Base-by-base conservation (phyloP, 2,888 invertebrate genomes). In the Argyresthia albistria region DNA sequence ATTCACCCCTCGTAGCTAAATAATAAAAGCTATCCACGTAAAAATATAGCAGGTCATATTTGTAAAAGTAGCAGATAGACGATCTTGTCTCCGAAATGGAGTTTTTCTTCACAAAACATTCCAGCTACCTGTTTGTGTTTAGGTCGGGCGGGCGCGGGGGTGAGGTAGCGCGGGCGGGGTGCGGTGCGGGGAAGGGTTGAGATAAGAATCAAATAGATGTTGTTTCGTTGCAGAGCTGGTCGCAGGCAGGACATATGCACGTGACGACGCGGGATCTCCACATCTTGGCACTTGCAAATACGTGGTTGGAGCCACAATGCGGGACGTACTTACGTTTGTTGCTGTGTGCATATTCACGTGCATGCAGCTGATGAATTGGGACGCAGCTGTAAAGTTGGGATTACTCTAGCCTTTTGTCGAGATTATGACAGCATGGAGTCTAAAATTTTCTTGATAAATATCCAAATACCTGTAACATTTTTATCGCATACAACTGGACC, bases 121-220 rank as follows among this genome's bases (percentile, higher is more conserved):
- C 78, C 77, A 36, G 37, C 48, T 37, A 82, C 78, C 76, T 80
- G 75, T 77, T 80, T 77, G 78, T 77, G 77, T 81, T 80, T 80
- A 66, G 75, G 75, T 73, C 68, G 73, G 69, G 61, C 65, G 63
- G 65, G 65, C 65, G 56, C 52, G 60, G 52, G 60, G 62, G 25
- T 6, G 12, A n/a, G 39, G 12, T 8, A 1, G 36, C 47, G 36
- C 35, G 35, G 35, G 35, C 36, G n/a, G 36, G n/a, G 9, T 45
- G 9, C 4, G 46, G 16, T 4, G 14, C 57, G 53, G 60, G 25
- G 25, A 25, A 6, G 25, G 25, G 25, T 6, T 4, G 25, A 81
- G 87, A 87, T 87, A 86, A 80, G 81, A 82, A 87, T 87, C 87
- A 84, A 84, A 87, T 87, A 78, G 82, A 86, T 86, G 86, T 86